A percentile compares a stretch with the other conserved stretches of the same genome.
phyloP scores from a whole-genome alignment of 2,888 invertebrate species.

The Phasia obesa region DNA sequence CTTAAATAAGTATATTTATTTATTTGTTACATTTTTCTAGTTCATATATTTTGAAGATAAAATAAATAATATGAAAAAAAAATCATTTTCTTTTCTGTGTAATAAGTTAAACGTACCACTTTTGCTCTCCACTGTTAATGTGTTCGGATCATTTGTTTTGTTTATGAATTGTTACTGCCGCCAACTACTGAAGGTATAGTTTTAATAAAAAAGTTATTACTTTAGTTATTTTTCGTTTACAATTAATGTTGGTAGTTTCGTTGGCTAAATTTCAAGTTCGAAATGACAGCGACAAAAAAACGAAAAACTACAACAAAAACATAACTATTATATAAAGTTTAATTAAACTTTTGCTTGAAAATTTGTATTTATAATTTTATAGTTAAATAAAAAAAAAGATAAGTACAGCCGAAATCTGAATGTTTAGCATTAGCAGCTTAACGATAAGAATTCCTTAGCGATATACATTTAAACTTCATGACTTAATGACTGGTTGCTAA shows the following conservation, averaged over 20 bases:
- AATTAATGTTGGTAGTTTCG: slow-evolving; percentile 35
- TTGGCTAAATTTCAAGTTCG: slow-evolving; percentile 43
- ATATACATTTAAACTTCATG: too few species aligned
- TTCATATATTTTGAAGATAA: too few species aligned
- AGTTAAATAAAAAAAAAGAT: background rate
- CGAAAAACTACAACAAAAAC: background rate
- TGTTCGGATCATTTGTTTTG: slow-evolving; percentile 18
- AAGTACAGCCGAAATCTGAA: too few species aligned
- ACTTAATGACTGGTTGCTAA: too few species aligned
- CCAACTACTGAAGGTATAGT: slow-evolving; percentile 30
- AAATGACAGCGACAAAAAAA: slow-evolving; percentile 12
- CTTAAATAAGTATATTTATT: too few species aligned
- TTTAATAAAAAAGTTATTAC: slow-evolving; percentile 6
- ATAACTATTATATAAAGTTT: slow-evolving; percentile 13
- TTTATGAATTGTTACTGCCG: slow-evolving; percentile 6
- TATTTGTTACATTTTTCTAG: too few species aligned
- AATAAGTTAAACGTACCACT: background rate
- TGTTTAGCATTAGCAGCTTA: too few species aligned
- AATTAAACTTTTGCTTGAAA: slow-evolving; percentile 47
- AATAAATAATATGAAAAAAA: too few species aligned
- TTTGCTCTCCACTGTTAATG: slow-evolving; percentile 7
- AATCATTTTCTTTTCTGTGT: too few species aligned
- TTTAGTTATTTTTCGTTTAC: slow-evolving; percentile 24
- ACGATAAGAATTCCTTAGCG: too few species aligned
- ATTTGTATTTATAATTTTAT: slow-evolving; percentile 14